Evolutionary conservation across 2,888 invertebrate genomes (phyloP), one percentile per base, ranked within the genome.

Genomic region (Altica lythri): DNA sequence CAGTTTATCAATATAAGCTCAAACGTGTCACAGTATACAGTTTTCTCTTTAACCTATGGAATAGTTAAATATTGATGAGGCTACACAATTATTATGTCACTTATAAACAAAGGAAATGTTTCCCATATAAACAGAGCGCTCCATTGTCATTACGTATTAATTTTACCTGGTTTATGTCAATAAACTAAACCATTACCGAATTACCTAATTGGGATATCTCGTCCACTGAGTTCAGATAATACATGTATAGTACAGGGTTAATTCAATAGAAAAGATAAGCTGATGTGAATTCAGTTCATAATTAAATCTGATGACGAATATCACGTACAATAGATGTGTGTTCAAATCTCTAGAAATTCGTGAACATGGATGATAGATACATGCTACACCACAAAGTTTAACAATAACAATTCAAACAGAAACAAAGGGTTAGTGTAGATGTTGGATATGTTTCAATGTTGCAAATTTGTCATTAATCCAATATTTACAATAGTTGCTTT

Each of bases 181-280:
- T 40, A 40, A 40, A 40, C 40, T 40, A 40, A 40, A 40, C 40
- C 40, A 10, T 40, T 40, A 40, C 40, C 13, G 40, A 40, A 40
- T 40, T 22, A 40, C 40, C 40, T 40, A 40, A 40, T 40, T 40
- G 40, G 40, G 22, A 40, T 40, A 40, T 40, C 40, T 40, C 40
- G 40, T 40, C 40, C 40, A 25, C 22, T 25, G 40, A 40, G 22
- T 40, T 40, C 40, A 10, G 40, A 40, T 40, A 40, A 40, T 40
- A n/a, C 40, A 13, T 12, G 22, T 25, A 22, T 22, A 22, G 22
- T 13, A 40, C 40, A n/a, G 40, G 40, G 40, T 25, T 40, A 40
- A 40, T 40, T 40, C 40, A 40, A 40, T 40, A 40, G 40, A 40
- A 40, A 40, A 40, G 40, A 40, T 40, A 40, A 40, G 40, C 40